A percentile compares a stretch with the other conserved stretches of the same genome.
phyloP scores from a whole-genome alignment of 2,113 vertebrate species.

The Boulengeromyrus knoepffleri region DNA sequence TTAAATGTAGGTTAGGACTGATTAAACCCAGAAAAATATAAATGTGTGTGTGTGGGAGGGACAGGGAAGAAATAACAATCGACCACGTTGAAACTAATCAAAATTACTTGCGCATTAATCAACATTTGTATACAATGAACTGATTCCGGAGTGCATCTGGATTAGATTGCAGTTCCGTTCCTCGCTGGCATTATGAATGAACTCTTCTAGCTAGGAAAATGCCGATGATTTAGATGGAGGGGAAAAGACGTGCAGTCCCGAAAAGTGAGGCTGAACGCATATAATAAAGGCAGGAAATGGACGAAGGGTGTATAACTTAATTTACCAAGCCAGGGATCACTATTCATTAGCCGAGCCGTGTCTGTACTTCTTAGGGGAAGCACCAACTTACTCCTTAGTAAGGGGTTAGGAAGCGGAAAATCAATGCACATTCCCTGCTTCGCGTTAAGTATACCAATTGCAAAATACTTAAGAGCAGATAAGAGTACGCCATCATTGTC shows the following conservation, averaged over 20 bases:
- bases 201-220: not conserved
- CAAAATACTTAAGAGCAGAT: not conserved
- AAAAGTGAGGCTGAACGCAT: not conserved
- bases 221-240: conserved; percentile 21
- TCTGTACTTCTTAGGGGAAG: not conserved
- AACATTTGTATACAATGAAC: conserved; percentile 1
- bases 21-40: conserved; percentile 10
- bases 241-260: not conserved
- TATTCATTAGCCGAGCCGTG: not conserved
- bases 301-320: not conserved
- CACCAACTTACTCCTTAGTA: not conserved
- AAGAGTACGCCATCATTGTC: not conserved
- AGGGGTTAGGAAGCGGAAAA: not conserved
- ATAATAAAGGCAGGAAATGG: not conserved
- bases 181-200: not conserved
- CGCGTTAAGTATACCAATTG: not conserved
- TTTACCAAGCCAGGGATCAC: not conserved
- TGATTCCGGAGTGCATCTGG: not conserved
- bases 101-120: conserved; percentile 1
- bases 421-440: not conserved
- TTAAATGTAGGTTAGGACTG: conserved; percentile 6
- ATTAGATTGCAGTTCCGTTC: not conserved
- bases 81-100: conserved; percentile 3
- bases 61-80: conserved; percentile 27
- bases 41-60: not conserved